Percentiles rank a stretch among this genome's conserved stretches.
phyloP scores from a whole-genome alignment of 2,888 invertebrate genomes.

The Papilio protenor region DNA sequence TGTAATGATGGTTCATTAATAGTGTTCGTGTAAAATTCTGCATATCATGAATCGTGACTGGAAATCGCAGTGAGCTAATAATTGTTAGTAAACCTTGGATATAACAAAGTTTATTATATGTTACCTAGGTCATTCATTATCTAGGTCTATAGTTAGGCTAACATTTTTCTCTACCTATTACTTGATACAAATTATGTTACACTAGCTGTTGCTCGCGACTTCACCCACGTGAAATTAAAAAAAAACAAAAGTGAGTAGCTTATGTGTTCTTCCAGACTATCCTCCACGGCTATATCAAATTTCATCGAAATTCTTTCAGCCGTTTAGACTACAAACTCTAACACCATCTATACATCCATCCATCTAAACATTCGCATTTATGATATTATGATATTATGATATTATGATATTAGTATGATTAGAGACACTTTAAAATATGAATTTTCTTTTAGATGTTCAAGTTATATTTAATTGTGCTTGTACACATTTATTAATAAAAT shows the following conservation, averaged over 20 bases:
- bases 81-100: slow-evolving; percentile 21
- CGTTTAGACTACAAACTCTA: too few species aligned
- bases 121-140: slow-evolving; percentile 7
- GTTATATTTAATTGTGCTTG: background rate
- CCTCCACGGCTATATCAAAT: too few species aligned
- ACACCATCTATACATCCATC: too few species aligned
- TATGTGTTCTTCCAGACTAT: too few species aligned
- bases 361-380: background rate
- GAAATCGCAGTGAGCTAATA: background rate
- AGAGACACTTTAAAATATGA: too few species aligned
- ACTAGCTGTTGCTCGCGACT: too few species aligned
- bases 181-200: too few species aligned
- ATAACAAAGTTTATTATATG: background rate
- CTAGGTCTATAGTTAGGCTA: background rate
- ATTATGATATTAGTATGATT: background rate
- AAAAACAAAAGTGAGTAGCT: too few species aligned
- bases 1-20: slow-evolving; percentile 27
- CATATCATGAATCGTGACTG: slow-evolving; percentile 34
- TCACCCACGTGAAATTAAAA: too few species aligned
- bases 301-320: too few species aligned
- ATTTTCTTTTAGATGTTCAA: background rate
- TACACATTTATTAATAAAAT: background rate
- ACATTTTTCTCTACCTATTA: background rate
- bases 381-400: too few species aligned
- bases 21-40: background rate